Evolutionary conservation across 2,797 vertebrate species (phyloP), one percentile per base, ranked within the genome.

Genomic region (Dallia pectoralis): DNA sequence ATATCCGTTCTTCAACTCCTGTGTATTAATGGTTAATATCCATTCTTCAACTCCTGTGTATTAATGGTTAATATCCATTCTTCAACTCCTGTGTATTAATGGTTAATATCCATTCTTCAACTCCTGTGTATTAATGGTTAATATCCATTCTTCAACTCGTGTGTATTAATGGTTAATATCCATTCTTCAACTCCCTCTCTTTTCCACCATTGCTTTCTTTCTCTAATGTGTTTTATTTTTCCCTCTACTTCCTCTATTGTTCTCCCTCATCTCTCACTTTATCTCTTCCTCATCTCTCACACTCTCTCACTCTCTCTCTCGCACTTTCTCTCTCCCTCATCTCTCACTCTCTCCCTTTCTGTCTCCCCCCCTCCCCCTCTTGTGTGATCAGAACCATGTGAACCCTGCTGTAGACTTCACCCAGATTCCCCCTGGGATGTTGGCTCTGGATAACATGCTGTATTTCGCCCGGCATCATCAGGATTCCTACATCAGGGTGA

Each of bases 381-480:
- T 82, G 78, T 81, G 71, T 69, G 59, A 64, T 65, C 90, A 99
- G 97, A 99, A 99, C 81, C 97, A 99, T 4, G 97, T 99, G 81
- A 99, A 99, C 89, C 97, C 97, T n/a, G 97, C 97, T 1, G 94
- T 99, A 93, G 97, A 99, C 91, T 99, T 99, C 80, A 99, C 96
- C 0, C 97, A 99, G 93, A 99, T 97, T 16, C 97, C 97, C 85
- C 97, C 97, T 1, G 97, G 97, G 79, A 99, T 99, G 97, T 79
- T 99, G 70, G 97, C 97, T 73, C 92, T 99, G 0, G 97, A 99
- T 91, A 98, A 99, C 85, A 99, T 99, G 97, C 87, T 99, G 51
- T 99, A 98, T 87, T 99, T 99, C 0, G 96, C 97, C 78, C 96
- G 94, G 82, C 95, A 98, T 78, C 96, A 98, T 72, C 97, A 98